Conservation (phyloP, 2,113 vertebrate species). For the Alces alces region DNA sequence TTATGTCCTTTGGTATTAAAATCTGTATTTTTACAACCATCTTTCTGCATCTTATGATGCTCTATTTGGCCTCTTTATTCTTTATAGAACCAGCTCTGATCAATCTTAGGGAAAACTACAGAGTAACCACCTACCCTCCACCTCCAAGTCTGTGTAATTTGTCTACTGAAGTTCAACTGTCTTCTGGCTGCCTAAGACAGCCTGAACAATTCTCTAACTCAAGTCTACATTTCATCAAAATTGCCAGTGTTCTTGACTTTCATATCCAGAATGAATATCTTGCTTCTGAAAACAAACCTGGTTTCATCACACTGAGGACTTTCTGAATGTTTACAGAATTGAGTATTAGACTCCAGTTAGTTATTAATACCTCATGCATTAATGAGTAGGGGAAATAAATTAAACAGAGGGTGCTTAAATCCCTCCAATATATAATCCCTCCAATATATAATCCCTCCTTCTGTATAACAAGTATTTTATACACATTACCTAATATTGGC, state of each 20-base stretch:
- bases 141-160: background rate
- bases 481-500: background rate
- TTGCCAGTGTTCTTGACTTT: background rate
- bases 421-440: too few relatives aligned
- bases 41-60: background rate
- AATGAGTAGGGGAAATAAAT: background rate
- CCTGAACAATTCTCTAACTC: background rate
- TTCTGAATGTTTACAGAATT: background rate
- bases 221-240: background rate
- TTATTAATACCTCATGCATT: background rate
- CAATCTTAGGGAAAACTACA: background rate
- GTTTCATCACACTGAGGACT: background rate
- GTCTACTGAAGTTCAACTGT: background rate
- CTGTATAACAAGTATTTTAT: background rate
- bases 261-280: background rate
- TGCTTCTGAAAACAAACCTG: background rate
- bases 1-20: background rate
- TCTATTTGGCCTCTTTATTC: background rate
- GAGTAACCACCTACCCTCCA: background rate
- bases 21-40: background rate
- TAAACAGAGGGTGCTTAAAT: background rate
- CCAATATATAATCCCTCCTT: too few relatives aligned
- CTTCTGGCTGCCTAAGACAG: background rate
- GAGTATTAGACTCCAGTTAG: background rate
- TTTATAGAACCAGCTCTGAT: background rate